Evolutionary conservation across 2,797 vertebrate genomes (phyloP).

Genomic region (Enteromius treurensis): DNA sequence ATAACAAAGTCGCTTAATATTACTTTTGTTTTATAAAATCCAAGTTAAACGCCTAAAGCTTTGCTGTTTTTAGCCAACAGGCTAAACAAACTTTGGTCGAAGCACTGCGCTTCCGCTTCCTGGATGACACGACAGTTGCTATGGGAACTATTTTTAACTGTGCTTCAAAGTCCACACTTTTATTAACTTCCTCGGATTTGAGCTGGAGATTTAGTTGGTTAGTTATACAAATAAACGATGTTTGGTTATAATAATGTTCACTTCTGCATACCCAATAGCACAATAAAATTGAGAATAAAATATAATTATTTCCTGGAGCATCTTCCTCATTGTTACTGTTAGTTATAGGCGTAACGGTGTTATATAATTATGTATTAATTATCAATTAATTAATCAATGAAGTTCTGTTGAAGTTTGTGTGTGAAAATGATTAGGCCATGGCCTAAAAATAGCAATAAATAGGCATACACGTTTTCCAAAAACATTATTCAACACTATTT

Average conservation of each 20-base stretch:
- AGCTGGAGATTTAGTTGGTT: neutral
- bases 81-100: conserved; percentile 33
- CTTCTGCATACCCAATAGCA: neutral
- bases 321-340: neutral
- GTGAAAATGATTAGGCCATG: neutral
- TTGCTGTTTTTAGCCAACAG: neutral
- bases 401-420: neutral
- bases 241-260: neutral
- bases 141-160: conserved; percentile 14
- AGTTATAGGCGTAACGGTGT: neutral
- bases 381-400: neutral
- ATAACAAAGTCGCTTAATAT: neutral
- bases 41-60: neutral
- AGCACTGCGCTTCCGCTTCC: conserved; percentile 48
- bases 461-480: neutral
- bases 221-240: neutral
- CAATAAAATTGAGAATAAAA: neutral
- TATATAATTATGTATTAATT: no score
- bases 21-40: neutral
- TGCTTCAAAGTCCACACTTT: conserved; percentile 12
- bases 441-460: neutral
- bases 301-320: neutral
- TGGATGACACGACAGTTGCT: conserved; percentile 28
- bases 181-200: neutral
- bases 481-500: neutral